Percentiles rank a stretch among this genome's conserved stretches.
Evolutionary conservation across 2,888 invertebrate genomes (phyloP).

Genomic region (Lissocephala sabroskyi): DNA sequence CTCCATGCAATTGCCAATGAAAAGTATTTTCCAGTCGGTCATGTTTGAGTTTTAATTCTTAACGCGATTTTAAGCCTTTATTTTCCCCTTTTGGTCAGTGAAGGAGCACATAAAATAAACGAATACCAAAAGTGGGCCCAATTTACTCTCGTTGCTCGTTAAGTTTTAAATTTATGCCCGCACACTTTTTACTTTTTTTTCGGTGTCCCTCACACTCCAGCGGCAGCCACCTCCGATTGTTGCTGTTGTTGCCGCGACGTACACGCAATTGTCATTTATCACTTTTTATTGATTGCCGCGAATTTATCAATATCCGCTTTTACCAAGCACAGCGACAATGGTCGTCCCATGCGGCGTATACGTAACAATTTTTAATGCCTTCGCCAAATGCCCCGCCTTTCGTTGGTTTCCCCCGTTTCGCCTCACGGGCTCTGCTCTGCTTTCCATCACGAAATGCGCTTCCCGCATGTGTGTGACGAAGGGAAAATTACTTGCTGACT

Average conservation of each 20-base stretch:
- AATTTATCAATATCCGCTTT: conserved; percentile 63
- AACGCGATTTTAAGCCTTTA: no score
- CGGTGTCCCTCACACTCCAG: conserved; percentile 24
- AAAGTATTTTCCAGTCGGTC: no score
- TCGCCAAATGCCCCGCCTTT: no score
- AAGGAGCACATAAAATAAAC: neutral
- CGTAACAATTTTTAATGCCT: conserved; percentile 56
- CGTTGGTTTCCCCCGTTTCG: no score
- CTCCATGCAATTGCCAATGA: no score
- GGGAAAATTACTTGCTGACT: neutral
- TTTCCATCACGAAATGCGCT: conserved; percentile 29
- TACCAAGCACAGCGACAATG: conserved; percentile 33
- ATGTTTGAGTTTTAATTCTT: no score
- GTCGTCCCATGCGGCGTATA: conserved; percentile 36
- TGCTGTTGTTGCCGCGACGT: conserved; percentile 21
- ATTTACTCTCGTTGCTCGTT: conserved; percentile 33
- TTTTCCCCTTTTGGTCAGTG: no score
- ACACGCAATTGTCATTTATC: conserved; percentile 62
- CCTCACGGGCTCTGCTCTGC: no score
- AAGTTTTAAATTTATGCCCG: conserved; percentile 50
- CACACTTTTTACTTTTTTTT: conserved; percentile 41
- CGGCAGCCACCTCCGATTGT: no score
- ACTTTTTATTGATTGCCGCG: conserved; percentile 61
- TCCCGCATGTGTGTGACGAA: conserved; percentile 18
- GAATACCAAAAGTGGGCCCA: conserved; percentile 1